These are phyloP conservation scores for Cryptocheilus praepositus DNA, from an alignment of 2,888 invertebrate species.

Conservation along the genomic window DNA sequence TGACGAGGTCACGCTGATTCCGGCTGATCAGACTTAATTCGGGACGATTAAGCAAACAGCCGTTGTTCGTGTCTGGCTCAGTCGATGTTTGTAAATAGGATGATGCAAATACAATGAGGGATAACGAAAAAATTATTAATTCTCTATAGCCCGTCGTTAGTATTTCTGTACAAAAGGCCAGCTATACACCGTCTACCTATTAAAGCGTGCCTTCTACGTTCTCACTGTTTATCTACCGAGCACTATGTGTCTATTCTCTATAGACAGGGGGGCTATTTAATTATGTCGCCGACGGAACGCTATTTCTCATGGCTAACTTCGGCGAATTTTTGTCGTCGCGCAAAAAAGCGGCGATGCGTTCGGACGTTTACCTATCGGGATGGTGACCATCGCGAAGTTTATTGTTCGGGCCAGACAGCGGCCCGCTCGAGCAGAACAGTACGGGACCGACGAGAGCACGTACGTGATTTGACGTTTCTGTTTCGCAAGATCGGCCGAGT, in stretches of 20 bases:
- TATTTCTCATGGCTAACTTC: background rate
- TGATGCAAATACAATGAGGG: too few species aligned
- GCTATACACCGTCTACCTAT: too few species aligned
- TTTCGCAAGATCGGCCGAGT: slow-evolving; percentile 25
- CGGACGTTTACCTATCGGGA: slow-evolving; percentile 13
- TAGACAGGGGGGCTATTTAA: too few species aligned
- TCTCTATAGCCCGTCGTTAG: too few species aligned
- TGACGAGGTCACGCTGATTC: slow-evolving; percentile 60
- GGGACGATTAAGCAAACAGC: slow-evolving; percentile 15
- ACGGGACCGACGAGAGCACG: slow-evolving; percentile 23
- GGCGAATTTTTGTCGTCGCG: background rate
- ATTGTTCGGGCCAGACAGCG: slow-evolving; percentile 27
- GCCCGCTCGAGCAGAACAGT: slow-evolving; percentile 35
- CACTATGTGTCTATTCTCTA: too few species aligned
- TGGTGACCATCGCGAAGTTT: slow-evolving; percentile 31
- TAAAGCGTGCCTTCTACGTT: background rate
- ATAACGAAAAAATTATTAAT: background rate
- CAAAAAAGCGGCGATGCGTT: slow-evolving; percentile 16
- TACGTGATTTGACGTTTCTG: slow-evolving; percentile 24
- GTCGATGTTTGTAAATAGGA: too few species aligned
- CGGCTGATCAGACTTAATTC: slow-evolving; percentile 53
- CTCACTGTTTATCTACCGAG: background rate
- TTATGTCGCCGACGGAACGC: too few species aligned
- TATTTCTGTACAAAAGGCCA: too few species aligned
- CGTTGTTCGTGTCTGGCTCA: too few species aligned